A percentile compares a stretch with the other conserved stretches of the same genome.
phyloP scores from a whole-genome alignment of 2,797 vertebrate species.

The Pipistrellus pygmaeus region DNA sequence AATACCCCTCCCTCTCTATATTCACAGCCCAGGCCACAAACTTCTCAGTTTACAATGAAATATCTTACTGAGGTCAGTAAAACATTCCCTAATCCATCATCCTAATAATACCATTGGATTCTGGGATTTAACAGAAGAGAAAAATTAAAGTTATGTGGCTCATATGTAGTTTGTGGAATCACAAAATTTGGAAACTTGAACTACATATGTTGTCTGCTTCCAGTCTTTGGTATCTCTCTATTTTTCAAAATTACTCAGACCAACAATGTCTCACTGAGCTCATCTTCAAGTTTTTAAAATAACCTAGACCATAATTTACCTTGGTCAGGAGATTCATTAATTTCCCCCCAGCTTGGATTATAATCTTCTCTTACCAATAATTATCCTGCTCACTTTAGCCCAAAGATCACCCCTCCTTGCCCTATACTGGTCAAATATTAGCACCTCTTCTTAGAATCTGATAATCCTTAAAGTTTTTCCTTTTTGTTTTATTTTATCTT shows the following conservation, averaged over 20 bases:
- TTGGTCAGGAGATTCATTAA: background rate
- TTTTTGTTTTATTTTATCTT: background rate
- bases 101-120: background rate
- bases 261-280: background rate
- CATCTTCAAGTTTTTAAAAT: conserved; percentile 34
- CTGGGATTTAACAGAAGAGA: background rate
- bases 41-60: background rate
- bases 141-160: conserved; percentile 34
- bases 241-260: conserved; percentile 20
- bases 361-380: conserved; percentile 16
- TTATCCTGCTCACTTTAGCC: background rate
- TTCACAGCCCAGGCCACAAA: background rate
- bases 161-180: background rate
- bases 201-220: conserved; percentile 20
- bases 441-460: background rate
- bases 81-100: background rate
- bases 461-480: background rate
- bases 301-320: background rate
- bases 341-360: background rate
- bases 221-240: background rate
- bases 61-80: background rate
- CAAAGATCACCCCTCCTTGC: background rate
- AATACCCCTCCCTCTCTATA: background rate
- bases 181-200: background rate
- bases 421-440: conserved; percentile 29